Evolutionary conservation across 2,113 vertebrate genomes (phyloP).

Genomic region (Gavia stellata): DNA sequence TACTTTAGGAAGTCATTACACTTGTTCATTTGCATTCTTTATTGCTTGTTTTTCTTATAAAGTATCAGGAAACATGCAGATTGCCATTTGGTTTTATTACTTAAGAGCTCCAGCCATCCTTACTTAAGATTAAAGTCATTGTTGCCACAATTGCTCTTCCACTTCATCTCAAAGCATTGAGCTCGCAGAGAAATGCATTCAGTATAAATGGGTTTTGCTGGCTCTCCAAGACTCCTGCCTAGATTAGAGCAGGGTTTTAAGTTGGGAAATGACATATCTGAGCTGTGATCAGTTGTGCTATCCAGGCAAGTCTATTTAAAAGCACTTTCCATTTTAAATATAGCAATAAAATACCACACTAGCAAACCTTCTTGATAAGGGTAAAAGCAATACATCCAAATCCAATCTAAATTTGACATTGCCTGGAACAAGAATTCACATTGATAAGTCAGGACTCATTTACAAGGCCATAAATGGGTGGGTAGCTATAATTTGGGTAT

Average conservation of each 20-base stretch:
- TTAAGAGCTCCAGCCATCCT: constrained; percentile 35
- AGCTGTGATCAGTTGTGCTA: constrained; percentile 67
- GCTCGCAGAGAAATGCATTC: background rate
- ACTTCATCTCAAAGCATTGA: constrained; percentile 44
- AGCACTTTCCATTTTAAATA: constrained; percentile 83
- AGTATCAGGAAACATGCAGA: constrained; percentile 52
- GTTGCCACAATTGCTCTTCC: constrained; percentile 57
- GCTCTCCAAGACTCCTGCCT: constrained; percentile 45
- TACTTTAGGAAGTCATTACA: constrained; percentile 36
- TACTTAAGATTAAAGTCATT: constrained; percentile 59
- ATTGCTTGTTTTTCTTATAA: constrained; percentile 67
- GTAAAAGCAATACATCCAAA: constrained; percentile 83
- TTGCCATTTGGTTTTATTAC: constrained; percentile 59
- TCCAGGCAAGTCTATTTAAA: constrained; percentile 75
- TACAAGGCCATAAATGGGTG: constrained; percentile 80
- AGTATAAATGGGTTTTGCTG: constrained; percentile 34
- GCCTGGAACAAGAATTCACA: constrained; percentile 77
- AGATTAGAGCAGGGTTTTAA: constrained; percentile 58
- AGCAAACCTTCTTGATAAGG: constrained; percentile 78
- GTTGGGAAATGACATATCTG: constrained; percentile 69
- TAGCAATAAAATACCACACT: constrained; percentile 78
- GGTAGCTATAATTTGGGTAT: constrained; percentile 81
- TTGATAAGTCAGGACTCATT: constrained; percentile 78
- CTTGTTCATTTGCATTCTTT: constrained; percentile 57
- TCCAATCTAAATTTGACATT: constrained; percentile 83